A percentile compares a stretch with the other conserved stretches of the same genome.
phyloP scores from a whole-genome alignment of 1,140 invertebrate species.

The Drosophila arawakana region DNA sequence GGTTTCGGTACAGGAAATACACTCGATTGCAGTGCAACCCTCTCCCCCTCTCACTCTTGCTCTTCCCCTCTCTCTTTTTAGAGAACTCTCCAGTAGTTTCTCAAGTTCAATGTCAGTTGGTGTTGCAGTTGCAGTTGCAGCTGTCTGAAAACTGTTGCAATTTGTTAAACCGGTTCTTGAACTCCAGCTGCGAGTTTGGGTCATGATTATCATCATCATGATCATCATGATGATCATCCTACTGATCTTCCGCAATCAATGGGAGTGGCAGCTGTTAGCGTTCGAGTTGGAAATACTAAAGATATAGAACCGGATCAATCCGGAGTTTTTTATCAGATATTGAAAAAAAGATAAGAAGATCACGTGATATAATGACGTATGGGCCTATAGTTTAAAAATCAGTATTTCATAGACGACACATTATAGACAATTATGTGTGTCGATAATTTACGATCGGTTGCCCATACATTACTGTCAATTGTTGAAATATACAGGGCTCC shows the following conservation, averaged over 20 bases:
- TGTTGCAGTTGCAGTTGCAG: constrained; percentile 39
- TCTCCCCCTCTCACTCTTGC: background rate
- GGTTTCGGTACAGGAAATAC: constrained; percentile 44
- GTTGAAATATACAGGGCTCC: constrained; percentile 54
- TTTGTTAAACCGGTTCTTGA: constrained; percentile 58
- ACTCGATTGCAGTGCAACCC: constrained; percentile 10
- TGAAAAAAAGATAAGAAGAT: constrained; percentile 21
- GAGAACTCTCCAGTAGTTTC: background rate
- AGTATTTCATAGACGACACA: constrained; percentile 50
- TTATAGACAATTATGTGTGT: constrained; percentile 58
- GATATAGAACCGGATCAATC: constrained; percentile 46
- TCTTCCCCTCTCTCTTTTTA: too few species aligned
- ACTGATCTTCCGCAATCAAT: constrained; percentile 40
- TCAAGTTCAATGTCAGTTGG: constrained; percentile 79
- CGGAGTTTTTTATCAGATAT: constrained; percentile 19
- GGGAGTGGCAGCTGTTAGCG: constrained; percentile 48
- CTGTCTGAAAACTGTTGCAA: constrained; percentile 58
- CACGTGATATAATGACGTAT: constrained; percentile 37
- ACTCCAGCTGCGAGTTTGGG: constrained; percentile 34
- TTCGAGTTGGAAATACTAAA: constrained; percentile 14
- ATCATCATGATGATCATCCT: background rate
- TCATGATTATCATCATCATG: constrained; percentile 18
- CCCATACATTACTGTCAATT: constrained; percentile 77
- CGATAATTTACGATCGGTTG: constrained; percentile 57
- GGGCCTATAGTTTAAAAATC: constrained; percentile 20